A percentile compares a stretch with the other conserved stretches of the same genome.
phyloP scores from a whole-genome alignment of 1,140 invertebrate species.

The Cephus cinctus region DNA sequence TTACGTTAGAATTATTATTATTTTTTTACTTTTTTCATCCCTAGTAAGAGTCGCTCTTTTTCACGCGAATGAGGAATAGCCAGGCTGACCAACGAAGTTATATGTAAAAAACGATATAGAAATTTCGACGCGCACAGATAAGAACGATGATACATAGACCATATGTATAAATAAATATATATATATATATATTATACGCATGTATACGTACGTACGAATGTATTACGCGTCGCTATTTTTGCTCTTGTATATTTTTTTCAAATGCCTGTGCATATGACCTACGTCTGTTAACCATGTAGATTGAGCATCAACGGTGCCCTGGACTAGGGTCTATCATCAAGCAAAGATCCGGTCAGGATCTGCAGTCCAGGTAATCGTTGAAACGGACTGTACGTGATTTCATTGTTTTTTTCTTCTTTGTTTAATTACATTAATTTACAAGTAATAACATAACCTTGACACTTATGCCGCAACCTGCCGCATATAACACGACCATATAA shows the following conservation, averaged over 20 bases:
- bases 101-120: constrained; percentile 35
- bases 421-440: too few species aligned
- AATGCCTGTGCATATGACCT: constrained; percentile 26
- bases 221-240: too few species aligned
- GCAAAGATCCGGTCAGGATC: too few species aligned
- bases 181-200: constrained; percentile 3
- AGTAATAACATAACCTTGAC: constrained; percentile 30
- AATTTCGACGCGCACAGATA: constrained; percentile 30
- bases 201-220: constrained; percentile 16
- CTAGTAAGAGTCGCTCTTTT: neutral
- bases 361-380: too few species aligned
- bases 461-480: constrained; percentile 32
- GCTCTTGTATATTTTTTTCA: constrained; percentile 18
- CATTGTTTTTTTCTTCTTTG: too few species aligned
- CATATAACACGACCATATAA: constrained; percentile 30
- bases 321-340: too few species aligned
- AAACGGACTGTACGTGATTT: too few species aligned
- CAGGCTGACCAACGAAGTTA: constrained; percentile 27
- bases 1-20: constrained; percentile 6
- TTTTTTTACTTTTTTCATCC: neutral
- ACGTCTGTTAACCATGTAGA: too few species aligned
- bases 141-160: constrained; percentile 19
- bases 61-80: neutral
- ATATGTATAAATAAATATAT: constrained; percentile 7
- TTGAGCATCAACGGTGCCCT: too few species aligned